Evolutionary conservation across 2,888 invertebrate species (phyloP).

Genomic region (Criorhina ranunculi): DNA sequence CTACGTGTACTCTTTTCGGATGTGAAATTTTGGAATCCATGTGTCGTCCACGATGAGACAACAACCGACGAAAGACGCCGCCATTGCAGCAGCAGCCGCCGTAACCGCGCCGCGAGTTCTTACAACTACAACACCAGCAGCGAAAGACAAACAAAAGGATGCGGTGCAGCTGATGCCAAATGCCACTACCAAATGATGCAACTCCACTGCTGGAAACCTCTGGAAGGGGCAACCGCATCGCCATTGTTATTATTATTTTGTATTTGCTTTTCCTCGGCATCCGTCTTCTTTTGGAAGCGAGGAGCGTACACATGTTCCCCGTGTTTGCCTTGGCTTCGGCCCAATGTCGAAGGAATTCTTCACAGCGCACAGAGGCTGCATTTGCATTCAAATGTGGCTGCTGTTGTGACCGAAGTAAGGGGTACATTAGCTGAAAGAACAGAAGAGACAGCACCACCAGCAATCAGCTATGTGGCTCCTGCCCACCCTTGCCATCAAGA

Average conservation of each 20-base stretch:
- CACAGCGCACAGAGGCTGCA: constrained; percentile 52
- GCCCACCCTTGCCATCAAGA: constrained; percentile 64
- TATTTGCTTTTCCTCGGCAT: constrained; percentile 70
- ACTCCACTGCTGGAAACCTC: not conserved
- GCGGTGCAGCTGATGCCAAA: constrained; percentile 78
- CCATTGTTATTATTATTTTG: constrained; percentile 76
- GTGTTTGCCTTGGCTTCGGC: constrained; percentile 61
- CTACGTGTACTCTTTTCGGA: constrained; percentile 31
- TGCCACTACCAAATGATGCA: constrained; percentile 77
- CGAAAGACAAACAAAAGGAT: constrained; percentile 72
- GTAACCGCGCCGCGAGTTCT: constrained; percentile 37
- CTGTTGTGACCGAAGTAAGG: constrained; percentile 33
- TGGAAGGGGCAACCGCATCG: constrained; percentile 42
- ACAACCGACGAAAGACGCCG: constrained; percentile 59
- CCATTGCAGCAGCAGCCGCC: constrained; percentile 31
- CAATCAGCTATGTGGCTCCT: constrained; percentile 67
- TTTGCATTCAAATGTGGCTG: constrained; percentile 66
- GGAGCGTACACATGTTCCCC: constrained; percentile 42
- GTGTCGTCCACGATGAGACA: constrained; percentile 51
- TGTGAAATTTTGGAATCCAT: constrained; percentile 54
- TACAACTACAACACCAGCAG: constrained; percentile 56
- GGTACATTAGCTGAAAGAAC: constrained; percentile 44
- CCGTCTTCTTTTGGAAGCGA: constrained; percentile 55
- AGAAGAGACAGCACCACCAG: constrained; percentile 54
- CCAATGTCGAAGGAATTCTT: constrained; percentile 40